These are phyloP conservation scores for Lycaon pictus DNA, from an alignment of 2,113 vertebrate species.

Conservation along the genomic window DNA sequence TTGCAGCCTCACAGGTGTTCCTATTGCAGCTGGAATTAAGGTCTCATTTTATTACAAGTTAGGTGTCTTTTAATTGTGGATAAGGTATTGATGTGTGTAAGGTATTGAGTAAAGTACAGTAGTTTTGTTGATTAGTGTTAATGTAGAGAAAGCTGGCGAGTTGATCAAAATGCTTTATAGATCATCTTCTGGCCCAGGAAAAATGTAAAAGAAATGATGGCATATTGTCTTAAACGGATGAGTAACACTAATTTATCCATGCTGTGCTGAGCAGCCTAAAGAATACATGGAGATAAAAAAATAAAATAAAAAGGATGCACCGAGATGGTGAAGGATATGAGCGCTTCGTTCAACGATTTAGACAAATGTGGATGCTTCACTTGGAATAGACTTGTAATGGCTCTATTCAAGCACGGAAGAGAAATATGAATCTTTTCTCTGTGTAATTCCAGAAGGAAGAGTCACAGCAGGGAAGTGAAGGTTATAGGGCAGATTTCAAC, in stretches of 20 bases:
- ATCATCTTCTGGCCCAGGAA: not conserved
- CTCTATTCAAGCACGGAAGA: not conserved
- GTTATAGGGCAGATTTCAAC: not conserved
- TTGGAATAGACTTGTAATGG: not conserved
- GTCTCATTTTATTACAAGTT: slow-evolving; percentile 22
- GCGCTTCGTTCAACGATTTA: not conserved
- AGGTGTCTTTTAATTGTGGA: slow-evolving; percentile 35
- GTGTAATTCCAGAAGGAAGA: not conserved
- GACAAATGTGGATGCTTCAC: not conserved
- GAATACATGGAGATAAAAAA: not conserved
- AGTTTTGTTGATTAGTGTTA: not conserved
- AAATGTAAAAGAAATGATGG: not conserved
- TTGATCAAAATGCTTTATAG: not conserved
- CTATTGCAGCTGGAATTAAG: not conserved
- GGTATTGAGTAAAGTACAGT: not conserved
- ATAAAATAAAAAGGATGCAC: not conserved
- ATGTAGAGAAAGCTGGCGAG: not conserved
- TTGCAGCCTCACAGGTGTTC: slow-evolving; percentile 59
- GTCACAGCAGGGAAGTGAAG: not conserved
- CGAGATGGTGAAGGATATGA: not conserved
- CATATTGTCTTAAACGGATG: not conserved
- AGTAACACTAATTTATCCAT: not conserved
- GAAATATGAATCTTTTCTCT: not conserved
- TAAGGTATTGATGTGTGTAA: not conserved
- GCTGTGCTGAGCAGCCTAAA: not conserved